Evolutionary conservation across 2,888 invertebrate genomes (phyloP).

Genomic region (Parasteatoda lunata): DNA sequence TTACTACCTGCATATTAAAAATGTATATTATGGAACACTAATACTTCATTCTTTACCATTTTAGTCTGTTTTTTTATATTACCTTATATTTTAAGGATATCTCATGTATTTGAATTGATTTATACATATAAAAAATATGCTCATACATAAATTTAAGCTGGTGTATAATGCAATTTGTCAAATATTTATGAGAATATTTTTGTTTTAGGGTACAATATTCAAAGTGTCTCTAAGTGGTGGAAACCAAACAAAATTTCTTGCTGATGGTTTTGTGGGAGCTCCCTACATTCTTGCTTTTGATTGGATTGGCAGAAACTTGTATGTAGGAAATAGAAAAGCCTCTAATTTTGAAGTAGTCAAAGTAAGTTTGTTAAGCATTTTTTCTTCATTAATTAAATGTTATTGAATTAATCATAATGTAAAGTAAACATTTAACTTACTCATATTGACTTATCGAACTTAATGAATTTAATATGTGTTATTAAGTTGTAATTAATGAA

Average conservation of each 20-base stretch:
- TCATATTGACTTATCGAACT: too few relatives aligned
- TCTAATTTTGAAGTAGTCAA: slow-evolving; percentile 92
- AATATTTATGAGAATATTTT: neutral
- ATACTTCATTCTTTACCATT: too few relatives aligned
- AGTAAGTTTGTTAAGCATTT: slow-evolving; percentile 65
- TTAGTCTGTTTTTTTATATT: too few relatives aligned
- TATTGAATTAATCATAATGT: too few relatives aligned
- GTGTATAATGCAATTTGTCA: neutral
- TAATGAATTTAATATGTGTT: neutral
- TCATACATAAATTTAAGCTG: neutral
- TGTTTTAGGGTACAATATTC: slow-evolving; percentile 84
- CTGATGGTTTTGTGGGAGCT: slow-evolving; percentile 90
- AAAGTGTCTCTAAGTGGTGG: slow-evolving; percentile 89
- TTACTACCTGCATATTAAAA: too few relatives aligned
- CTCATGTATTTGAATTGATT: too few relatives aligned
- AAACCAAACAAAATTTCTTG: slow-evolving; percentile 86
- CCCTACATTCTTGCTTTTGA: slow-evolving; percentile 95
- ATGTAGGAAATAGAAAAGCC: slow-evolving; percentile 90
- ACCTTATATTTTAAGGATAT: too few relatives aligned
- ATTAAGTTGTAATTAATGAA: neutral
- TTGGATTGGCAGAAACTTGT: slow-evolving; percentile 96
- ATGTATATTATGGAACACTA: too few relatives aligned
- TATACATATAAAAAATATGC: too few relatives aligned
- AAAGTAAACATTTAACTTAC: too few relatives aligned
- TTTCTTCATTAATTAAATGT: neutral